phyloP scores from a whole-genome alignment of 1,140 invertebrate species.

The Euglossa dilemma region DNA sequence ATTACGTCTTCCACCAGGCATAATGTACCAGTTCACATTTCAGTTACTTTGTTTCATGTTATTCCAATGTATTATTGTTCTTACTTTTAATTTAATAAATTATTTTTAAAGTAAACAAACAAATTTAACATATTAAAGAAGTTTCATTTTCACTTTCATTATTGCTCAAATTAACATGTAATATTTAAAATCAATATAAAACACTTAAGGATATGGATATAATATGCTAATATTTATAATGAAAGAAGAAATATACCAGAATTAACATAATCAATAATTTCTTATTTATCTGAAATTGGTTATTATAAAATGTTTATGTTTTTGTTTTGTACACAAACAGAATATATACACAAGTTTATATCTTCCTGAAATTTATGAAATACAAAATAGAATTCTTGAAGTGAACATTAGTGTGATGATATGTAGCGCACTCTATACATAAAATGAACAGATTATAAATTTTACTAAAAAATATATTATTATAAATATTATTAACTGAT shows the following conservation, averaged over 20 bases:
- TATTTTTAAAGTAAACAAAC: background rate
- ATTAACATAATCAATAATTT: background rate
- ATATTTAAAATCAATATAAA: background rate
- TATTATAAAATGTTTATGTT: conserved; percentile 2
- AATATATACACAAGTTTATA: background rate
- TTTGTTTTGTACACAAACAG: background rate
- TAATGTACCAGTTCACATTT: conserved; percentile 50
- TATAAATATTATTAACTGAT: background rate
- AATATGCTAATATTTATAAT: background rate
- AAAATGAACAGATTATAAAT: background rate
- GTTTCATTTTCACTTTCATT: background rate
- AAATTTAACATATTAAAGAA: background rate
- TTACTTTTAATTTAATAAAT: background rate
- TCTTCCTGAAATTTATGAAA: background rate
- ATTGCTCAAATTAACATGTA: background rate
- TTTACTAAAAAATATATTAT: background rate
- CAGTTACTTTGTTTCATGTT: background rate
- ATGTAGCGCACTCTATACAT: background rate
- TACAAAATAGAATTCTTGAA: background rate
- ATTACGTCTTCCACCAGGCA: conserved; percentile 78
- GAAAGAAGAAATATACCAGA: background rate
- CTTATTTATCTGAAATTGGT: background rate
- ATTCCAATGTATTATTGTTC: background rate
- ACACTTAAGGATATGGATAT: background rate
- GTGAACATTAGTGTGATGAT: background rate